Base-by-base conservation (phyloP, 2,888 invertebrate genomes). In the Lapara coniferarum region DNA sequence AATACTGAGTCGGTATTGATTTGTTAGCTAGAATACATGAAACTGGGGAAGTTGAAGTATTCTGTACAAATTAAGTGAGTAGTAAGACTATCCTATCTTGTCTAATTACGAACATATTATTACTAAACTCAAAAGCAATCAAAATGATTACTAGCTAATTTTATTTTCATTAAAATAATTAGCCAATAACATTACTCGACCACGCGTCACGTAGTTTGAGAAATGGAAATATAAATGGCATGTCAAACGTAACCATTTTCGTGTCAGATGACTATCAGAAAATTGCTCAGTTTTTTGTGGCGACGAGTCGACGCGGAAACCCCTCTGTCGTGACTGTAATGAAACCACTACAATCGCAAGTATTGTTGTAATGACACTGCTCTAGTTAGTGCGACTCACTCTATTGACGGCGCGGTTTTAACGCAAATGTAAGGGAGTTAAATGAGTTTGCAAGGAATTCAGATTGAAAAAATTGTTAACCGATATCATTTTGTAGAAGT, bases 151-250 rank as follows among this genome's bases (percentile, higher is more conserved):
- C 59, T 10, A 49, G 13, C 46, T 63, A 46, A 63, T 63, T 49
- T 63, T 63, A 49, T 63, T 69, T 53, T 52, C 46, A 55, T 66
- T 66, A 59, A 52, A 37, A 57, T 70, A 66, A 66, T 52, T 66
- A 66, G 66, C 14, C 66, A 58, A 71, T 71, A 68, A 71, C 72
- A 69, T 72, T 71, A 71, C 72, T 56, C 72, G 68, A 71, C 70
- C 77, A 52, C 57, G 59, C 70, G 74, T 71, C 73, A 78, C 71
- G 72, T 79, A 75, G 49, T 72, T 86, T 90, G 89, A 91, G 88
- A 90, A 91, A 93, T 92, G 90, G 86, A 89, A 87, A 88, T 89
- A 90, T 92, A 92, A 92, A 89, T 87, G 86, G 85, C 87, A 88
- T 86, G 90, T 91, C 90, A 89, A 86, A 89, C 81, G 85, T 89